phyloP scores from a whole-genome alignment of 2,888 invertebrate species.

The Nomada lathburiana region DNA sequence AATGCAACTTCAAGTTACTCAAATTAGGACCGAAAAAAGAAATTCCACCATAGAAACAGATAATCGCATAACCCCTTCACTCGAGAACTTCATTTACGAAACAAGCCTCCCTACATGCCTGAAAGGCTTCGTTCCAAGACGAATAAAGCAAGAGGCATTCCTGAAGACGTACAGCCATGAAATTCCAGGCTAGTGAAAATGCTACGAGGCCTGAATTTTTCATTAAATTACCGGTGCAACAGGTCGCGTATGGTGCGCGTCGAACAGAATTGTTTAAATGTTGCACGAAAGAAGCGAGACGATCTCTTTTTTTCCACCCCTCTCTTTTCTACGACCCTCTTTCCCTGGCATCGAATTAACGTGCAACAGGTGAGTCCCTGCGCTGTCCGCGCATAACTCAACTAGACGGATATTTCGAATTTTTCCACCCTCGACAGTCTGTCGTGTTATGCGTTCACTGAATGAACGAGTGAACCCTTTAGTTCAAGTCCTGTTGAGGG shows the following conservation, averaged over 20 bases:
- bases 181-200: constrained; percentile 41
- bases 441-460: constrained; percentile 33
- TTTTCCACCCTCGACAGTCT: constrained; percentile 47
- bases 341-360: constrained; percentile 77
- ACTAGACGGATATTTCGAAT: constrained; percentile 69
- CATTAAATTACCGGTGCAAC: constrained; percentile 71
- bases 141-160: constrained; percentile 41
- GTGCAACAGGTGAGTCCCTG: constrained; percentile 79
- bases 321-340: constrained; percentile 16
- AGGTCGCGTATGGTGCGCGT: constrained; percentile 70
- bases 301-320: constrained; percentile 62
- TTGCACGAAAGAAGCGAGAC: constrained; percentile 74
- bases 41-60: not conserved
- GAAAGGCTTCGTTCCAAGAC: constrained; percentile 17
- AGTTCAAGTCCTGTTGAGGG: not conserved
- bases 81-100: constrained; percentile 22
- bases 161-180: constrained; percentile 45
- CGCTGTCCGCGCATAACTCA: constrained; percentile 68
- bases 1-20: not conserved
- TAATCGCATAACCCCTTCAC: not conserved
- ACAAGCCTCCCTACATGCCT: constrained; percentile 20
- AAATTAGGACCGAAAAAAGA: not conserved
- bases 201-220: constrained; percentile 52
- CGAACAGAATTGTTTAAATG: constrained; percentile 78
- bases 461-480: constrained; percentile 42